Conservation (phyloP, 2,888 invertebrate species). For the Isotomurus palustris region DNA sequence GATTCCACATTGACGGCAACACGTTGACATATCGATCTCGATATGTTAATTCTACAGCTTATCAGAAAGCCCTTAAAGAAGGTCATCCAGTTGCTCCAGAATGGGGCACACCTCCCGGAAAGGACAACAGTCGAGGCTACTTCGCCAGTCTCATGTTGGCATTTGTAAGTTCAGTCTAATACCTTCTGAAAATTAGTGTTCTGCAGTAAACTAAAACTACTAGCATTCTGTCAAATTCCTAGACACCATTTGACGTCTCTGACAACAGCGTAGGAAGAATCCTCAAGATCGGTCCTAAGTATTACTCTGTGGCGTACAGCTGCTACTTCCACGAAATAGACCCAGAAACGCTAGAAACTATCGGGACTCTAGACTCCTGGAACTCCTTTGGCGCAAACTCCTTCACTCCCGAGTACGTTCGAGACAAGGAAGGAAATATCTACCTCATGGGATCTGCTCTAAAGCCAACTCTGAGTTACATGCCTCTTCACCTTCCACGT, state of each 20-base stretch:
- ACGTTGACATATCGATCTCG: slow-evolving; percentile 48
- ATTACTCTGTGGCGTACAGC: slow-evolving; percentile 54
- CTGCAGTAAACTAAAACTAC: too few relatives aligned
- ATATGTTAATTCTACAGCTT: slow-evolving; percentile 52
- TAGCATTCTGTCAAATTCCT: too few relatives aligned
- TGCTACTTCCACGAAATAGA: slow-evolving; percentile 51
- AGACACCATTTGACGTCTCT: slow-evolving; percentile 48
- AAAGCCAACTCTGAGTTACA: slow-evolving; percentile 31
- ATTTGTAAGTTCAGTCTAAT: slow-evolving; percentile 20
- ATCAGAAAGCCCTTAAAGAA: slow-evolving; percentile 50
- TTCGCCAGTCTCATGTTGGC: slow-evolving; percentile 24
- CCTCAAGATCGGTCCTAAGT: slow-evolving; percentile 50
- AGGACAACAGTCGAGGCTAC: slow-evolving; percentile 50
- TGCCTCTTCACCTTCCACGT: too few relatives aligned
- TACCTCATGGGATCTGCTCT: slow-evolving; percentile 21
- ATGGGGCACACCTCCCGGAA: slow-evolving; percentile 52
- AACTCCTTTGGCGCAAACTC: slow-evolving; percentile 26
- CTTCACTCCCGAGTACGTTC: slow-evolving; percentile 19
- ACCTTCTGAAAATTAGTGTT: too few relatives aligned
- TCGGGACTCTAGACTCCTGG: slow-evolving; percentile 38
- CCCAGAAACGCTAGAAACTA: slow-evolving; percentile 50
- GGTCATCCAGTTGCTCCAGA: slow-evolving; percentile 52
- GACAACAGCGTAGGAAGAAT: slow-evolving; percentile 54
- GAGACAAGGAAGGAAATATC: slow-evolving; percentile 26
- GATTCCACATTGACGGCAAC: slow-evolving; percentile 51